phyloP scores from a whole-genome alignment of 2,797 vertebrate species.

The Sandelia bainsii region DNA sequence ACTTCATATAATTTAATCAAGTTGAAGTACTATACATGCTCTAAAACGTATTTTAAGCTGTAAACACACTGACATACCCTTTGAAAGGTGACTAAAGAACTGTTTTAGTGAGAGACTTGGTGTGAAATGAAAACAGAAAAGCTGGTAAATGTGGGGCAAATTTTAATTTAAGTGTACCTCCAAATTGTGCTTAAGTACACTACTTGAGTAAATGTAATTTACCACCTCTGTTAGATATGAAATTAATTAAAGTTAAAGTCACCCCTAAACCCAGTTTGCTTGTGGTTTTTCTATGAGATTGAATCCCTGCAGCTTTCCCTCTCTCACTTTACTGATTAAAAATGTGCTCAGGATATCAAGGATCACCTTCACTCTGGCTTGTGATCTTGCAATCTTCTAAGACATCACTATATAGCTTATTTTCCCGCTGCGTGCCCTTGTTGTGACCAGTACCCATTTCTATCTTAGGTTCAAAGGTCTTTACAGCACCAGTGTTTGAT shows the following conservation, averaged over 20 bases:
- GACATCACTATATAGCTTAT: conserved; percentile 38
- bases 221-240: conserved; percentile 26
- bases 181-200: too few species aligned
- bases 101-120: too few species aligned
- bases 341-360: conserved; percentile 74
- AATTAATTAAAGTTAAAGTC: conserved; percentile 52
- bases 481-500: conserved; percentile 47
- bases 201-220: too few species aligned
- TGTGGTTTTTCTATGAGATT: conserved; percentile 54
- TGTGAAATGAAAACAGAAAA: conserved; percentile 24
- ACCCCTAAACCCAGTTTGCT: conserved; percentile 52
- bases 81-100: too few species aligned
- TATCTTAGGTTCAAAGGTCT: conserved; percentile 72
- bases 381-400: conserved; percentile 40
- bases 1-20: too few species aligned
- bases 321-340: conserved; percentile 68
- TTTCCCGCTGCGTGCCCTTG: conserved; percentile 44
- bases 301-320: conserved; percentile 58
- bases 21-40: too few species aligned
- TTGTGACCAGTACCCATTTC: conserved; percentile 38
- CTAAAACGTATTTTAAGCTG: too few species aligned
- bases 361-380: conserved; percentile 41
- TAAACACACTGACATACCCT: too few species aligned
- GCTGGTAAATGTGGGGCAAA: too few species aligned
- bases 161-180: too few species aligned